Conservation (phyloP, 2,888 invertebrate genomes). For the Subacronicta megacephala region DNA sequence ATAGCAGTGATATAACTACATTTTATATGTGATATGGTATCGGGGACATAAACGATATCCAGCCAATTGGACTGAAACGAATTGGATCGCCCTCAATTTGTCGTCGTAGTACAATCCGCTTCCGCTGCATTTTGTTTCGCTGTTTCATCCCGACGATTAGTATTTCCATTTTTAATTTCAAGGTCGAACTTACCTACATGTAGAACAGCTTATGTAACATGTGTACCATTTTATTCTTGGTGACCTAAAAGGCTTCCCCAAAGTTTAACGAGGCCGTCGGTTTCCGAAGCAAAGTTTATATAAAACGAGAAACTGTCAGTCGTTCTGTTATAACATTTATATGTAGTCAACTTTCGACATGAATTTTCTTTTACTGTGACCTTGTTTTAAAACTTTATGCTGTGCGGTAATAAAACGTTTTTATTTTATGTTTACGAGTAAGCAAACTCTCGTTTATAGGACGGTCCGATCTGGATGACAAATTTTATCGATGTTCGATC, state of each 20-base stretch:
- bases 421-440: slow-evolving; percentile 78
- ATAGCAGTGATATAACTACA: slow-evolving; percentile 66
- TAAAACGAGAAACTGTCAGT: slow-evolving; percentile 73
- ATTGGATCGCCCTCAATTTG: slow-evolving; percentile 88
- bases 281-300: slow-evolving; percentile 73
- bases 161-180: slow-evolving; percentile 63
- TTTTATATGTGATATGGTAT: slow-evolving; percentile 73
- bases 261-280: slow-evolving; percentile 75
- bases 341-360: slow-evolving; percentile 70
- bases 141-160: slow-evolving; percentile 67
- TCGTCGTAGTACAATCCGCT: slow-evolving; percentile 77
- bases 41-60: slow-evolving; percentile 86
- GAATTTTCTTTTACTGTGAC: slow-evolving; percentile 74
- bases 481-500: slow-evolving; percentile 71
- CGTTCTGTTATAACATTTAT: slow-evolving; percentile 66
- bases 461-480: slow-evolving; percentile 65
- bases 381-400: slow-evolving; percentile 75
- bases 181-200: slow-evolving; percentile 34
- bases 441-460: slow-evolving; percentile 71
- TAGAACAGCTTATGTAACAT: slow-evolving; percentile 37
- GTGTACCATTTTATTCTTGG: slow-evolving; percentile 65
- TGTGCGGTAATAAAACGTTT: slow-evolving; percentile 75
- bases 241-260: slow-evolving; percentile 75
- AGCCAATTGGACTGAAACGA: slow-evolving; percentile 89
- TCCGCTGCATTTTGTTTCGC: slow-evolving; percentile 84